A percentile compares a stretch with the other conserved stretches of the same genome.
Conservation (phyloP, 2,113 vertebrate genomes). For the Callithrix jacchus region DNA sequence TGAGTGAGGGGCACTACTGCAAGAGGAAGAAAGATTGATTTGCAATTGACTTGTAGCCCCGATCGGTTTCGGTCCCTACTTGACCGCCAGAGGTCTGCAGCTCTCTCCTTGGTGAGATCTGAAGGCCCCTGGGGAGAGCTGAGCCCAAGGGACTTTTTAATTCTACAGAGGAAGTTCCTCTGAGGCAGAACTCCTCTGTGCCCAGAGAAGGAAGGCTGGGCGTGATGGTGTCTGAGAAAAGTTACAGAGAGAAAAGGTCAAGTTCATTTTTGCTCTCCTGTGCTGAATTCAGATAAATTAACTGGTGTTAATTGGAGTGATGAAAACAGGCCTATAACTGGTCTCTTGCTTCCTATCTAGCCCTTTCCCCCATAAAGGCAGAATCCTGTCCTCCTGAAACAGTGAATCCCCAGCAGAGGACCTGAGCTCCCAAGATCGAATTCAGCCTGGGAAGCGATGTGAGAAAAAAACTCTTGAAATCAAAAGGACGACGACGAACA, state of each 20-base stretch:
- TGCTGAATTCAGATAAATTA: background rate
- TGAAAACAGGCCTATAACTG: background rate
- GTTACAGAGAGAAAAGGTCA: background rate
- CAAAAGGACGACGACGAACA: too few relatives aligned
- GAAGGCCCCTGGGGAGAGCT: background rate
- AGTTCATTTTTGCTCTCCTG: background rate
- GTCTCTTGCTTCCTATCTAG: background rate
- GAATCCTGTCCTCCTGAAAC: background rate
- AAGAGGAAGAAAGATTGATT: background rate
- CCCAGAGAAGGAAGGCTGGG: background rate
- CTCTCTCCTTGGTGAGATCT: background rate
- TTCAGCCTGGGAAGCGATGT: background rate
- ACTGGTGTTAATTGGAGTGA: background rate
- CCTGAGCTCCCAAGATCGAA: background rate
- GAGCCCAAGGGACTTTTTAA: background rate
- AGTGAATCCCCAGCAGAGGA: background rate
- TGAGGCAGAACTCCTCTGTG: background rate
- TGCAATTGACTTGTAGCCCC: background rate
- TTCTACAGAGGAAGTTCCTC: too few relatives aligned
- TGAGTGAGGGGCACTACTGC: too few relatives aligned
- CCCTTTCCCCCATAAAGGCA: background rate
- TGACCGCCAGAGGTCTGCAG: background rate
- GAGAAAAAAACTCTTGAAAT: too few relatives aligned
- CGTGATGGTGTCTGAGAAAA: background rate
- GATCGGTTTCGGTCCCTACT: background rate